These are phyloP conservation scores for Lichenostomus cassidix DNA, from an alignment of 2,113 vertebrate species.

Conservation along the genomic window DNA sequence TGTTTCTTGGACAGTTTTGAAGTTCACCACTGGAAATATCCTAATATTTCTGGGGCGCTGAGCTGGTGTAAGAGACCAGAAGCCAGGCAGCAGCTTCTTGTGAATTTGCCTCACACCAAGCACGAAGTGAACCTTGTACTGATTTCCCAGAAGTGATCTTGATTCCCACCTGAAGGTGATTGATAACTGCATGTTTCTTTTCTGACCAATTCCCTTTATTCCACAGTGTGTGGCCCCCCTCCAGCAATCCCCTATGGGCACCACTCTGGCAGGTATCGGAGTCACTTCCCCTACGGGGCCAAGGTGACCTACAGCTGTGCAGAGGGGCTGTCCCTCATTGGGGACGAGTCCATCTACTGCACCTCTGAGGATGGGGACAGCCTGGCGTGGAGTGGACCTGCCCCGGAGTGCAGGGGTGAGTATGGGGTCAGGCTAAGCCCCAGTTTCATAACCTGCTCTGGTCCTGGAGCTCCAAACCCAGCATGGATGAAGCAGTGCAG, in stretches of 20 bases:
- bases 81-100: not conserved
- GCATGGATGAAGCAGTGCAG: fast-evolving
- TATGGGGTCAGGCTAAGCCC: not conserved
- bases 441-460: not conserved
- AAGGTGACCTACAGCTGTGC: not conserved
- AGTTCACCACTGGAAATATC: not conserved
- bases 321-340: not conserved
- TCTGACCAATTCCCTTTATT: not conserved
- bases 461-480: not conserved
- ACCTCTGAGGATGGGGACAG: not conserved
- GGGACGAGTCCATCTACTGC: not conserved
- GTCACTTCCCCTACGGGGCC: not conserved
- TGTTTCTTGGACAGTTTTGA: not conserved
- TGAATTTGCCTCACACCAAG: fast-evolving
- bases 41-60: not conserved
- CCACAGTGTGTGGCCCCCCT: not conserved
- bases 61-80: not conserved
- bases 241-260: fast-evolving
- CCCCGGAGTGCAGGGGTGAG: slow-evolving; percentile 19
- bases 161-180: not conserved
- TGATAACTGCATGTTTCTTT: fast-evolving
- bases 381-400: not conserved
- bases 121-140: fast-evolving
- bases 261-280: fast-evolving
- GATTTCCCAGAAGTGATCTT: not conserved